A percentile compares a stretch with the other conserved stretches of the same genome.
These are phyloP conservation scores for Plemyria rubiginata DNA, from an alignment of 2,888 invertebrate genomes.

Conservation along the genomic window DNA sequence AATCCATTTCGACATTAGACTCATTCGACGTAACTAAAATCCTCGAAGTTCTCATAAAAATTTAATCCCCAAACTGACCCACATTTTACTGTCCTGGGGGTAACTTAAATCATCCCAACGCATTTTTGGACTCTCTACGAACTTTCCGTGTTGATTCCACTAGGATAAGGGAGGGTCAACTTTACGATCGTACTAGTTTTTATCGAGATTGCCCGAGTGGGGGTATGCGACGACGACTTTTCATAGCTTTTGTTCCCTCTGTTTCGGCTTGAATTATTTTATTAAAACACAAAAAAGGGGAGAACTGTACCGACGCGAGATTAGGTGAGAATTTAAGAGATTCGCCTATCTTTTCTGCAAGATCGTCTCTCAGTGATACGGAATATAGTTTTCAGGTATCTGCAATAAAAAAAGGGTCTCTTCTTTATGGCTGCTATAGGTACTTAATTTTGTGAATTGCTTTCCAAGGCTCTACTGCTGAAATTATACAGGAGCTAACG, in stretches of 20 bases:
- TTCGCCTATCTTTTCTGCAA: constrained; percentile 52
- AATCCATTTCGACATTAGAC: constrained; percentile 50
- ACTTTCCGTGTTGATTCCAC: constrained; percentile 70
- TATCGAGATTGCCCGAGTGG: constrained; percentile 72
- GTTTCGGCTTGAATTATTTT: constrained; percentile 72
- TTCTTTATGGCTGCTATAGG: constrained; percentile 44
- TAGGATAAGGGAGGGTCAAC: constrained; percentile 75
- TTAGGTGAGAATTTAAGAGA: constrained; percentile 71
- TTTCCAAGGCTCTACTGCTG: constrained; percentile 39
- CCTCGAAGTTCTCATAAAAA: constrained; percentile 61
- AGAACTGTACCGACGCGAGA: constrained; percentile 57
- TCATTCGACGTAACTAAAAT: constrained; percentile 48
- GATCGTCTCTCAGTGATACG: constrained; percentile 54
- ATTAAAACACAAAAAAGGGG: constrained; percentile 69
- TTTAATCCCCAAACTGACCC: constrained; percentile 71
- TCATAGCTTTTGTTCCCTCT: constrained; percentile 68
- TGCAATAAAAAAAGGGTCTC: constrained; percentile 47
- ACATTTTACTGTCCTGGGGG: constrained; percentile 65
- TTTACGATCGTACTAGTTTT: constrained; percentile 76
- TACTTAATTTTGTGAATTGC: constrained; percentile 43
- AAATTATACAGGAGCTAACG: constrained; percentile 38
- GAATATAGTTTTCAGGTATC: constrained; percentile 50
- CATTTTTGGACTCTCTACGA: constrained; percentile 52
- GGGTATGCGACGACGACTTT: constrained; percentile 52
- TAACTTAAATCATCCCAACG: constrained; percentile 67